Evolutionary conservation across 2,113 vertebrate genomes (phyloP).

Genomic region (Lepisosteus oculatus): DNA sequence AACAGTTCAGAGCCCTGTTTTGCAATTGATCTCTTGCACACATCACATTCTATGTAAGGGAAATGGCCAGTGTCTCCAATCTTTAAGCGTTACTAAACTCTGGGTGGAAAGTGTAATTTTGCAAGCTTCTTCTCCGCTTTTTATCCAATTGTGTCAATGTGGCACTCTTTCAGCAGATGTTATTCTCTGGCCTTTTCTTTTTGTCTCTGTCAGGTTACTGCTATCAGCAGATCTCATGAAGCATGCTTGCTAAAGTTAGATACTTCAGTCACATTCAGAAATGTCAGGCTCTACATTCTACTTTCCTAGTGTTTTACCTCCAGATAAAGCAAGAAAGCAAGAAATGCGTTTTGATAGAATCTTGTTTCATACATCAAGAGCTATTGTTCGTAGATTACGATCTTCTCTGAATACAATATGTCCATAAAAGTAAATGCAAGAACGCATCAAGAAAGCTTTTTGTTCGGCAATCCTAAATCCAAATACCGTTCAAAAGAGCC

Average conservation of each 20-base stretch:
- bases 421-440: conserved; percentile 11
- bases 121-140: not conserved
- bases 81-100: no score
- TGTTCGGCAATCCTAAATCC: no score
- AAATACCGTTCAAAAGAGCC: no score
- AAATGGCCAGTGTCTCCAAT: no score
- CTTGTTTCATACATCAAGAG: conserved; percentile 15
- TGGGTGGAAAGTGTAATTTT: not conserved
- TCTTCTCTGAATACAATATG: not conserved
- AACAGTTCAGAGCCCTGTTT: no score
- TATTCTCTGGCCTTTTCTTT: not conserved
- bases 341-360: conserved; percentile 14
- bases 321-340: not conserved
- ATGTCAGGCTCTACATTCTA: conserved; percentile 23
- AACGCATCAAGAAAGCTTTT: no score
- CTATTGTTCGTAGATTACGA: not conserved
- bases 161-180: not conserved
- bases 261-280: not conserved
- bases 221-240: not conserved
- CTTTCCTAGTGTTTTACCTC: conserved; percentile 12
- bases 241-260: not conserved
- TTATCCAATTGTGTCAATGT: not conserved
- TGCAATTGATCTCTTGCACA: no score
- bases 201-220: not conserved
- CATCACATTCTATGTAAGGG: no score